Conservation (phyloP, 2,797 vertebrate species). For the Synanceia verrucosa region DNA sequence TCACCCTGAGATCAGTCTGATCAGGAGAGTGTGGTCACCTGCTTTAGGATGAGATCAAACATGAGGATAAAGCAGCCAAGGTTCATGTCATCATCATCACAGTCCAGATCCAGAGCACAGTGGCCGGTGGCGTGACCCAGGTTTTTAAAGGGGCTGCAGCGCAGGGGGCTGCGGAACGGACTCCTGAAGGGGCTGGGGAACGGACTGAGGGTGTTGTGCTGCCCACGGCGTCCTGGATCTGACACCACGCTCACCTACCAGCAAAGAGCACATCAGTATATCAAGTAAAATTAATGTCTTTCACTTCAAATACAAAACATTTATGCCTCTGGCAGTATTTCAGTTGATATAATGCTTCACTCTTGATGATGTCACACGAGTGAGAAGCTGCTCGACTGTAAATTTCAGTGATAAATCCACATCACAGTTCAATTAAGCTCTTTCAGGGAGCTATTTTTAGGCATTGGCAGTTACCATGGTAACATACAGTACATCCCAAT, state of each 20-base stretch:
- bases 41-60: slow-evolving; percentile 98
- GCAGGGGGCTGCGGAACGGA: slow-evolving; percentile 93
- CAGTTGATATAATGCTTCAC: background rate
- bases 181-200: slow-evolving; percentile 98
- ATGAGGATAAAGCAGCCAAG: slow-evolving; percentile 99
- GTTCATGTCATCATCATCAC: slow-evolving; percentile 99
- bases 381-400: background rate
- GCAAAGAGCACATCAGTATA: background rate
- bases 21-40: slow-evolving; percentile 80
- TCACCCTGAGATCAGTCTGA: too few species aligned
- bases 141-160: slow-evolving; percentile 95
- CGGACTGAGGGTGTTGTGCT: slow-evolving; percentile 93
- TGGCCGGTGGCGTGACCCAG: slow-evolving; percentile 90
- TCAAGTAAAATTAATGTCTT: background rate
- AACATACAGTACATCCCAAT: slow-evolving; percentile 55
- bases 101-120: slow-evolving; percentile 94
- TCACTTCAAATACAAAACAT: slow-evolving; percentile 1
- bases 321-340: background rate
- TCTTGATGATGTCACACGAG: slow-evolving; percentile 1
- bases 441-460: slow-evolving; percentile 77
- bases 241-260: slow-evolving; percentile 94
- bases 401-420: slow-evolving; percentile 47
- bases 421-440: slow-evolving; percentile 70
- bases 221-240: slow-evolving; percentile 93
- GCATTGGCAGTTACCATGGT: slow-evolving; percentile 73